These are phyloP conservation scores for Cichladusa arquata DNA, from an alignment of 2,113 vertebrate genomes.

Conservation along the genomic window DNA sequence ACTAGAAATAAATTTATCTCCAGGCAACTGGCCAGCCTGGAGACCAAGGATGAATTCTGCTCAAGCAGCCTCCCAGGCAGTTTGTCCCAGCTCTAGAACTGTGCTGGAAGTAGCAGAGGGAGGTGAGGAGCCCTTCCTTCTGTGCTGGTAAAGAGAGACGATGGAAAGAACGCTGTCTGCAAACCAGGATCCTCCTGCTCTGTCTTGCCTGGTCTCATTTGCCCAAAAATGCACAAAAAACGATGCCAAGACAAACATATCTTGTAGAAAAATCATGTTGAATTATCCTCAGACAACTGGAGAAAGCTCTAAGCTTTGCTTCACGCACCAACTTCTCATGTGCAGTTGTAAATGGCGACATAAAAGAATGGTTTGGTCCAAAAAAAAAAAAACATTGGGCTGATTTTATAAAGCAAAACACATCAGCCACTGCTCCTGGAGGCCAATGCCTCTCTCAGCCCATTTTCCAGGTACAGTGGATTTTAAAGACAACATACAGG, in stretches of 20 bases:
- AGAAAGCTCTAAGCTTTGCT: background rate
- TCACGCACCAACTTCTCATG: background rate
- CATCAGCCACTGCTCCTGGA: background rate
- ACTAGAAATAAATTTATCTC: slow-evolving; percentile 20
- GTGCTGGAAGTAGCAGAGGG: background rate
- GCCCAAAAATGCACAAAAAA: background rate
- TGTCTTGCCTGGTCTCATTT: background rate
- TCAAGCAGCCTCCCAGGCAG: background rate
- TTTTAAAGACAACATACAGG: background rate
- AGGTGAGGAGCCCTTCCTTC: background rate
- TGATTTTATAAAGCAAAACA: background rate
- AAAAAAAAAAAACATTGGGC: background rate
- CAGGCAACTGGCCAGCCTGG: background rate
- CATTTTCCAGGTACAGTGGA: background rate
- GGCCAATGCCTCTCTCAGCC: background rate
- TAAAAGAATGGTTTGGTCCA: background rate
- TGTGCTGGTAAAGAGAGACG: background rate
- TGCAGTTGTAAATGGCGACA: background rate
- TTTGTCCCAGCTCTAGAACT: background rate
- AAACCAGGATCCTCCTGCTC: background rate
- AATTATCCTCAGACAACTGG: background rate
- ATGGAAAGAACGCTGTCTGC: background rate
- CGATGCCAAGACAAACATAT: fast-evolving
- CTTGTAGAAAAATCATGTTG: background rate
- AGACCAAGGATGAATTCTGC: background rate